Evolutionary conservation across 2,888 invertebrate genomes (phyloP).

Genomic region (Nezara viridula): DNA sequence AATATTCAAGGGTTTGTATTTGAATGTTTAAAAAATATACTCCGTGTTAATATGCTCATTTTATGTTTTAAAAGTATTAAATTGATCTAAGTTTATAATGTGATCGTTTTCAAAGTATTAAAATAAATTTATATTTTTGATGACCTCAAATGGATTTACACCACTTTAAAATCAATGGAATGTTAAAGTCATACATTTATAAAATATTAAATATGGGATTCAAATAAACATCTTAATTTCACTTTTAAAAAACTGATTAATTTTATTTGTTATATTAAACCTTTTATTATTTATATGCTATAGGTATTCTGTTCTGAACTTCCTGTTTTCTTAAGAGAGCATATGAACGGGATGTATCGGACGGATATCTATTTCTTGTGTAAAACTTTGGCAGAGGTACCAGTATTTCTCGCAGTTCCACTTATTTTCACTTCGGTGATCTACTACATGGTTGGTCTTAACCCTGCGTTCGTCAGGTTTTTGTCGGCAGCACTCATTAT

Average conservation of each 20-base stretch:
- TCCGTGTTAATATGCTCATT: no score
- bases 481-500: conserved; percentile 79
- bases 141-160: no score
- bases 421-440: conserved; percentile 84
- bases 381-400: conserved; percentile 90
- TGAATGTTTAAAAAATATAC: no score
- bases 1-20: no score
- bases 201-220: no score
- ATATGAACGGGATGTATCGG: conserved; percentile 91
- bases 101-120: no score
- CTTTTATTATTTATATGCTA: conserved; percentile 60
- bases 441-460: conserved; percentile 91
- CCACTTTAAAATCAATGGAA: no score
- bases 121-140: no score
- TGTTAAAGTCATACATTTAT: no score
- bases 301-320: conserved; percentile 92
- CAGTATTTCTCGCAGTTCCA: conserved; percentile 87
- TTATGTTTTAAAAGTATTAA: no score
- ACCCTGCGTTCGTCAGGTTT: conserved; percentile 81
- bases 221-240: neutral
- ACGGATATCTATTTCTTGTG: conserved; percentile 92
- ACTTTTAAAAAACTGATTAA: neutral
- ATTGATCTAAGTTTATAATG: no score
- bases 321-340: conserved; percentile 90
- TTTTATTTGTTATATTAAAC: neutral